Conservation (phyloP, 1,140 invertebrate species). For the Apis cerana region DNA sequence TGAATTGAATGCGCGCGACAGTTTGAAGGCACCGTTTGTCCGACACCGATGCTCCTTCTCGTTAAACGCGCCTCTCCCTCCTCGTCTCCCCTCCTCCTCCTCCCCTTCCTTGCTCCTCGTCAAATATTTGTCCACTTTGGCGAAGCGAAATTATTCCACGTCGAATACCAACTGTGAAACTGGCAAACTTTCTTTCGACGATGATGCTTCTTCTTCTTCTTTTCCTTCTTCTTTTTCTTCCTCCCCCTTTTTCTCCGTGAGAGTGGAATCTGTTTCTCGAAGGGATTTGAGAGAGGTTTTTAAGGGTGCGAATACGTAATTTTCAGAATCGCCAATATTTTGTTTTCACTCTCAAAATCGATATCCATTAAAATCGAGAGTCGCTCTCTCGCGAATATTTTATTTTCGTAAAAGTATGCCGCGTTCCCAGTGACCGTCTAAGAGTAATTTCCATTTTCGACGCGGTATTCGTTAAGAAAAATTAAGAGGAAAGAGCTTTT, state of each 20-base stretch:
- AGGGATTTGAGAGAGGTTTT: neutral
- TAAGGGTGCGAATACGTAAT: no score
- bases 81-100: neutral
- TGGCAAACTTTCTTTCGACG: neutral
- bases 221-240: neutral
- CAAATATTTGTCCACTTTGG: constrained; percentile 21
- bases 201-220: neutral
- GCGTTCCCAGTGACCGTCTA: no score
- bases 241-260: no score
- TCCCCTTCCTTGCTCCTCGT: neutral
- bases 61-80: neutral
- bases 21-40: constrained; percentile 15
- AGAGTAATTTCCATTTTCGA: no score
- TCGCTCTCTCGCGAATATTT: no score
- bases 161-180: neutral
- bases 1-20: constrained; percentile 40
- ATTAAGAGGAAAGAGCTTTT: no score
- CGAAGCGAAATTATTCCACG: neutral
- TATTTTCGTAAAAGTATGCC: no score
- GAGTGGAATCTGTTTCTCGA: neutral
- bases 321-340: no score
- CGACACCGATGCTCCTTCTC: constrained; percentile 4
- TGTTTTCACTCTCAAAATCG: no score
- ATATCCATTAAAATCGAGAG: no score
- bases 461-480: no score